A percentile compares a stretch with the other conserved stretches of the same genome.
Conservation (phyloP, 2,888 invertebrate species). For the Invenusta paracnida region DNA sequence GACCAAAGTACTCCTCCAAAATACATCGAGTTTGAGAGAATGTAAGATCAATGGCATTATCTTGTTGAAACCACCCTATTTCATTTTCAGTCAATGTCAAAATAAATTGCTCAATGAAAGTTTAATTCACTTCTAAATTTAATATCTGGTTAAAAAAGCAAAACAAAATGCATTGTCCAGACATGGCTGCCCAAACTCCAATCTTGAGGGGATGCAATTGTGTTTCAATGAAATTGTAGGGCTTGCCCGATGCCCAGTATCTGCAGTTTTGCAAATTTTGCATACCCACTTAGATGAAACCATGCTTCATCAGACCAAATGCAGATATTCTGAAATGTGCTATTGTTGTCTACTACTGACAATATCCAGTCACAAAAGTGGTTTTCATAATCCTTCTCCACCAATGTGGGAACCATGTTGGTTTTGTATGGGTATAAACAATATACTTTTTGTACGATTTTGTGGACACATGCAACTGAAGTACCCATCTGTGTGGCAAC, state of each 20-base stretch:
- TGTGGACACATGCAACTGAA: background rate
- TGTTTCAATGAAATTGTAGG: conserved; percentile 18
- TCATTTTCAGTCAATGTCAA: background rate
- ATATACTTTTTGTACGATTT: background rate
- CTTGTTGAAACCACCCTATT: conserved; percentile 27
- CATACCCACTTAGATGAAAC: conserved; percentile 32
- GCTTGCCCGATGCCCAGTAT: conserved; percentile 17
- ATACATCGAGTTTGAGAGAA: background rate
- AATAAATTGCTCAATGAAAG: conserved; percentile 34
- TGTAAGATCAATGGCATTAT: conserved; percentile 19
- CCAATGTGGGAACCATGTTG: background rate
- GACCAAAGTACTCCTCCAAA: background rate
- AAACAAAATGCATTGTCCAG: background rate
- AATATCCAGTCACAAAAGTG: conserved; percentile 12
- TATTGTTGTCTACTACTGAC: conserved; percentile 10
- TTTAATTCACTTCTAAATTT: background rate
- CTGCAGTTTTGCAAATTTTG: conserved; percentile 11
- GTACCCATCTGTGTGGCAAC: background rate
- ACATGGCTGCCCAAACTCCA: conserved; percentile 24
- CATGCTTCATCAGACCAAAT: conserved; percentile 25
- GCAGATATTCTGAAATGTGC: conserved; percentile 1
- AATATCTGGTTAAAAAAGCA: background rate
- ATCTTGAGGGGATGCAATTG: conserved; percentile 12
- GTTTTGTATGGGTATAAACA: conserved; percentile 13
- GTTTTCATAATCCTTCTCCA: conserved; percentile 18